A percentile compares a stretch with the other conserved stretches of the same genome.
Conservation (phyloP, 2,888 invertebrate genomes). For the Ochlodes sylvanus region DNA sequence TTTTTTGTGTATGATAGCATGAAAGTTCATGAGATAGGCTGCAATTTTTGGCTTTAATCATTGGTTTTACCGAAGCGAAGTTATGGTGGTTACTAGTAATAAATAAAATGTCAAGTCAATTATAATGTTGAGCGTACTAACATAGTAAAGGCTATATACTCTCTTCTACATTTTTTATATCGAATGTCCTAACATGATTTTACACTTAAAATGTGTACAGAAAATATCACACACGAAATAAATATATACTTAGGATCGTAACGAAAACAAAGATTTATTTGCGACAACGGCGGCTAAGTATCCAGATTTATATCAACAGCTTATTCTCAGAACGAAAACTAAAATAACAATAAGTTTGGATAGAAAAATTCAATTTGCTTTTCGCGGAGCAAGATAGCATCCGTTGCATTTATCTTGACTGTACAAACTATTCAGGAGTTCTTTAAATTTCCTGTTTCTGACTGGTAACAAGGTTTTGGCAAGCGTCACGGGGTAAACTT, state of each 20-base stretch:
- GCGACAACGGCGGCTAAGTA: background rate
- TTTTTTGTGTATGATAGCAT: too few species aligned
- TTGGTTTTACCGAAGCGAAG: too few species aligned
- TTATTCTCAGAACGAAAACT: slow-evolving; percentile 18
- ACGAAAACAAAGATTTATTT: slow-evolving; percentile 4
- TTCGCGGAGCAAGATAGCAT: slow-evolving; percentile 10
- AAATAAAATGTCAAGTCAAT: too few species aligned
- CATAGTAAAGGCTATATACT: too few species aligned
- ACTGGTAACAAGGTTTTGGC: slow-evolving; percentile 9
- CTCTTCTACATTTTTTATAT: too few species aligned
- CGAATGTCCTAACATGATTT: too few species aligned
- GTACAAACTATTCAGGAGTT: slow-evolving; percentile 12
- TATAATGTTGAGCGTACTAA: too few species aligned
- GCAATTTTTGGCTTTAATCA: too few species aligned
- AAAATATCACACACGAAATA: background rate
- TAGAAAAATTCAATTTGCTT: slow-evolving; percentile 30
- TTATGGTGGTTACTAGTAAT: too few species aligned
- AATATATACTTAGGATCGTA: background rate
- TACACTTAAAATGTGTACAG: too few species aligned
- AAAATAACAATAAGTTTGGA: slow-evolving; percentile 31
- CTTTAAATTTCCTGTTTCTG: slow-evolving; percentile 17
- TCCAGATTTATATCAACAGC: slow-evolving; percentile 17
- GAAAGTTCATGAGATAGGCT: too few species aligned
- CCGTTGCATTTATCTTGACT: slow-evolving; percentile 26
- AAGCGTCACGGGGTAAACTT: background rate